A percentile compares a stretch with the other conserved stretches of the same genome.
phyloP scores from a whole-genome alignment of 1,140 invertebrate species.

The Bathynomus jamesi region DNA sequence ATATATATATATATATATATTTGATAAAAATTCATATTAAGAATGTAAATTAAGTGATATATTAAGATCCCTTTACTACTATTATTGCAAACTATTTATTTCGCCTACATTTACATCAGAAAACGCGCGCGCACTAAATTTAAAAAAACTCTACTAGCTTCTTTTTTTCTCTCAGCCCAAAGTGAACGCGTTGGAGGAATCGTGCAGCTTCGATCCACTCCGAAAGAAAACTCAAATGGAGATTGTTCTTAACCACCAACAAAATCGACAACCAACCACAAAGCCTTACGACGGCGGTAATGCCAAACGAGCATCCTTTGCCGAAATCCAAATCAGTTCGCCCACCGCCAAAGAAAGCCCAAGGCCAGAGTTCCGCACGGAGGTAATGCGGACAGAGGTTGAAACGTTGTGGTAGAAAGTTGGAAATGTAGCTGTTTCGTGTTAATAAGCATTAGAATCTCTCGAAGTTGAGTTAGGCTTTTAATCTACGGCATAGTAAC shows the following conservation, averaged over 20 bases:
- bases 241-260: slow-evolving; percentile 20
- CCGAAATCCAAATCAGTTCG: slow-evolving; percentile 25
- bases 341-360: slow-evolving; percentile 19
- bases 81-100: too few relatives aligned
- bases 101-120: too few relatives aligned
- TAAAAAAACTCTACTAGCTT: too few relatives aligned
- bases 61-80: too few relatives aligned
- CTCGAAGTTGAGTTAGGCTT: too few relatives aligned
- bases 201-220: slow-evolving; percentile 1
- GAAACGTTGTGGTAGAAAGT: background rate
- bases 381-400: background rate
- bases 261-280: background rate
- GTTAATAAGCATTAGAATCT: too few relatives aligned
- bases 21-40: too few relatives aligned
- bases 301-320: slow-evolving; percentile 22
- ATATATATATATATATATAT: too few relatives aligned
- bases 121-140: too few relatives aligned
- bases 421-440: too few relatives aligned
- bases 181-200: background rate
- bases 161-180: background rate
- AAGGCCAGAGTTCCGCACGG: slow-evolving; percentile 17
- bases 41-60: too few relatives aligned
- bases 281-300: background rate
- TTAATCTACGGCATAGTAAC: too few relatives aligned
- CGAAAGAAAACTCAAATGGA: slow-evolving; percentile 23